Conservation (phyloP, 2,113 vertebrate species). For the Asarcornis scutulata region DNA sequence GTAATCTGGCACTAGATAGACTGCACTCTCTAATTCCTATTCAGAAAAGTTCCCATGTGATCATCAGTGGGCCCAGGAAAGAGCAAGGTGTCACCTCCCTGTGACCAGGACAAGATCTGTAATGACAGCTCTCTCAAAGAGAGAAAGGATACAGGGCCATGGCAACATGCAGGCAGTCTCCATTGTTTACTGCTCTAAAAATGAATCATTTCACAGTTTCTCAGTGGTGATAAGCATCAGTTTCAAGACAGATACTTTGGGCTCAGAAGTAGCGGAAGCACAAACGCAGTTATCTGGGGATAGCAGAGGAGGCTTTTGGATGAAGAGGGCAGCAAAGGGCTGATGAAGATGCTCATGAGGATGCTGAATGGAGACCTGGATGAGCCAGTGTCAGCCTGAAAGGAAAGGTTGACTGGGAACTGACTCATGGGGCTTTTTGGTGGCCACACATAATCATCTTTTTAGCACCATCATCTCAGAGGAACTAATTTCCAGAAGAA, state of each 20-base stretch:
- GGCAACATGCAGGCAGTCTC: neutral
- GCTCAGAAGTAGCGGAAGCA: neutral
- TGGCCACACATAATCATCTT: neutral
- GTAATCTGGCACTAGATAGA: neutral
- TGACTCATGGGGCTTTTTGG: neutral
- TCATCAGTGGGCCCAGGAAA: neutral
- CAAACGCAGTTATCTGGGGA: neutral
- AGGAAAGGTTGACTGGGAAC: neutral
- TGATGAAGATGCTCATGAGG: neutral
- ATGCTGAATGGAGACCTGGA: neutral
- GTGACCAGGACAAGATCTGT: neutral
- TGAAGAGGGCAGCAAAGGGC: neutral
- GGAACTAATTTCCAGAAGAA: neutral
- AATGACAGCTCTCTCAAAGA: neutral
- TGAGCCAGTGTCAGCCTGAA: neutral
- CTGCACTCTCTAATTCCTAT: neutral
- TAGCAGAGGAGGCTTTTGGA: neutral
- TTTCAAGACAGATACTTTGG: neutral
- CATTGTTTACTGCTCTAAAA: neutral
- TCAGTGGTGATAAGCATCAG: accelerated
- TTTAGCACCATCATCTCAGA: neutral
- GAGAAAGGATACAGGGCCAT: neutral
- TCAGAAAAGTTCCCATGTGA: neutral
- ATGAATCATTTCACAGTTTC: neutral
- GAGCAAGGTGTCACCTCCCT: neutral